Percentiles rank a stretch among this genome's conserved stretches.
Conservation (phyloP, 2,797 vertebrate species). For the Gymnoscopelus microlampas region DNA sequence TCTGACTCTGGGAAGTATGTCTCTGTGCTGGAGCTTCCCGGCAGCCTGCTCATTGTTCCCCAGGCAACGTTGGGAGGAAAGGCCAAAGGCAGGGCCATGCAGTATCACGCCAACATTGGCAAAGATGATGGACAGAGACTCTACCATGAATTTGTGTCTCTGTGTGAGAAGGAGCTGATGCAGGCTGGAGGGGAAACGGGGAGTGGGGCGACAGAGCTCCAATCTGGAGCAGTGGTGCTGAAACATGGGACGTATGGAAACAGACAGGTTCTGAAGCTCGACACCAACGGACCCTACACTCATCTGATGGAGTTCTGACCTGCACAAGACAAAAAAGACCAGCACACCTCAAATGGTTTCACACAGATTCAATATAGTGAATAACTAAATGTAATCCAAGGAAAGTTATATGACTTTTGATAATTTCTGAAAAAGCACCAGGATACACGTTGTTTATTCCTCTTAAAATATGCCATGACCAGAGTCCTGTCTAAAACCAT, state of each 20-base stretch:
- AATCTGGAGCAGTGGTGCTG: slow-evolving; percentile 64
- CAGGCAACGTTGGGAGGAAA: slow-evolving; percentile 96
- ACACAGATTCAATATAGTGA: too few species aligned
- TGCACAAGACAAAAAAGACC: background rate
- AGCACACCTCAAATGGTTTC: background rate
- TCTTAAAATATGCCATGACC: too few species aligned
- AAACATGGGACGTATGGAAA: slow-evolving; percentile 93
- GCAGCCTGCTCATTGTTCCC: slow-evolving; percentile 90
- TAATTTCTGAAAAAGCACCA: too few species aligned
- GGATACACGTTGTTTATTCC: too few species aligned
- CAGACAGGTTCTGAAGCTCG: slow-evolving; percentile 90
- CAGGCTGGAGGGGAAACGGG: slow-evolving; percentile 53
- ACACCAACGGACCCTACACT: slow-evolving; percentile 94
- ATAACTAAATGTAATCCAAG: too few species aligned
- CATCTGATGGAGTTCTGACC: slow-evolving; percentile 89
- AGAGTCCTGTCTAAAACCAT: too few species aligned
- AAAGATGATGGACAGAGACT: slow-evolving; percentile 90
- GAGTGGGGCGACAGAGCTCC: slow-evolving; percentile 62
- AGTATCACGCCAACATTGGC: slow-evolving; percentile 91
- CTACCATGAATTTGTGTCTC: slow-evolving; percentile 85
- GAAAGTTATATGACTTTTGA: too few species aligned
- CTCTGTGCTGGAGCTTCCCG: slow-evolving; percentile 89
- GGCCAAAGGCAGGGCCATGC: slow-evolving; percentile 88
- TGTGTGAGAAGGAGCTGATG: slow-evolving; percentile 85
- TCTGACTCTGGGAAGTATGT: slow-evolving; percentile 82